Evolutionary conservation across 2,113 vertebrate species (phyloP).

Genomic region (Tachysurus fulvidraco): DNA sequence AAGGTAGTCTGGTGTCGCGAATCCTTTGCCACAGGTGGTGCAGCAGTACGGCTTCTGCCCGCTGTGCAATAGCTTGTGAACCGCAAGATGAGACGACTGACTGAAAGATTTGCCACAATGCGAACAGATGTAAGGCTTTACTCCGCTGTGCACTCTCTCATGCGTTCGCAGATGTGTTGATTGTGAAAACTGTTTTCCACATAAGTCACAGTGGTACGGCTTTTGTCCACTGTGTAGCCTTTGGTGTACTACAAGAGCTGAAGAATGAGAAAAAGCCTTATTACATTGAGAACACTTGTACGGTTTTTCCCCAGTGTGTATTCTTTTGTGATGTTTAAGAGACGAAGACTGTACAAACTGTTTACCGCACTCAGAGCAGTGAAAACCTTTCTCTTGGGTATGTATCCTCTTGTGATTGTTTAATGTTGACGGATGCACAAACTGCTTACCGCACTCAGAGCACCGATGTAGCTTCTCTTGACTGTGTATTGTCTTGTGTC

Average conservation of each 20-base stretch:
- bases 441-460: not conserved
- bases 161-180: not conserved
- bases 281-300: not conserved
- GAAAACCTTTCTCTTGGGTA: not conserved
- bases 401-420: not conserved
- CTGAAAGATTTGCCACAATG: not conserved
- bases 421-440: not conserved
- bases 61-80: not conserved
- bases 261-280: not conserved
- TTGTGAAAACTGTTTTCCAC: conserved; percentile 11
- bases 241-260: not conserved
- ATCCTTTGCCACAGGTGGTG: not conserved
- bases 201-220: conserved; percentile 10
- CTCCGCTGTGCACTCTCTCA: not conserved
- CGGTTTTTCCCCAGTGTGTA: not conserved
- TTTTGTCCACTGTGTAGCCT: not conserved
- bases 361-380: not conserved
- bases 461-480: not conserved
- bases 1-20: not conserved
- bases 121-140: not conserved
- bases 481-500: not conserved
- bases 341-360: not conserved
- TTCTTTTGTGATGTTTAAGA: not conserved
- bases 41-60: conserved; percentile 13
- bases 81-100: not conserved